Percentiles rank a stretch among this genome's conserved stretches.
Evolutionary conservation across 2,797 vertebrate species (phyloP).

Genomic region (Microcaecilia unicolor): DNA sequence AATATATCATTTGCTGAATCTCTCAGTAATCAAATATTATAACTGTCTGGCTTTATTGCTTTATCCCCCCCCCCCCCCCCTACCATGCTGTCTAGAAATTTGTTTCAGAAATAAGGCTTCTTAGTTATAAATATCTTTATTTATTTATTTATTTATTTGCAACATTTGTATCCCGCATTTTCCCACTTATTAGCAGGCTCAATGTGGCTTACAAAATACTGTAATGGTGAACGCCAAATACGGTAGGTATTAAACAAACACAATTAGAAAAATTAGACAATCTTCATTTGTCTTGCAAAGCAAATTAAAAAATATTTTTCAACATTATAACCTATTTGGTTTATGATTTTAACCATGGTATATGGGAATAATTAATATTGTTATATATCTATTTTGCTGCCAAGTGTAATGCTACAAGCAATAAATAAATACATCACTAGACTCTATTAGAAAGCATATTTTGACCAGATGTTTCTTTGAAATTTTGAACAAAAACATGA

Average conservation of each 20-base stretch:
- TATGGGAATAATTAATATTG: constrained; percentile 17
- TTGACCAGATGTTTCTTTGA: constrained; percentile 51
- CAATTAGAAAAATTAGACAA: too few relatives aligned
- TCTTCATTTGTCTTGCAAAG: constrained; percentile 9
- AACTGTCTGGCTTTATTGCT: too few relatives aligned
- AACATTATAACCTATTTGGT: background rate
- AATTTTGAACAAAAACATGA: constrained; percentile 26
- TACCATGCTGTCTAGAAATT: constrained; percentile 24
- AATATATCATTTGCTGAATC: too few relatives aligned
- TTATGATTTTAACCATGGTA: constrained; percentile 18
- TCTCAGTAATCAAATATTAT: too few relatives aligned
- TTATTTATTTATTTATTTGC: too few relatives aligned
- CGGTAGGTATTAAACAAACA: too few relatives aligned
- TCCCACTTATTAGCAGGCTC: too few relatives aligned
- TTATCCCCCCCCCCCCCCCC: too few relatives aligned
- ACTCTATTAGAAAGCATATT: constrained; percentile 43
- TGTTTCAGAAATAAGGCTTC: constrained; percentile 11
- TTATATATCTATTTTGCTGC: constrained; percentile 37
- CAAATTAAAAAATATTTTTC: background rate
- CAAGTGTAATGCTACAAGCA: constrained; percentile 43
- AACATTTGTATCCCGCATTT: too few relatives aligned
- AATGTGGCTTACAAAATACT: too few relatives aligned
- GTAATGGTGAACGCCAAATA: too few relatives aligned
- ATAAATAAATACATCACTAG: constrained; percentile 44
- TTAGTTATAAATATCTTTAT: constrained; percentile 14